These are phyloP conservation scores for Drosophila emarginata DNA, from an alignment of 2,888 invertebrate genomes.

Conservation along the genomic window DNA sequence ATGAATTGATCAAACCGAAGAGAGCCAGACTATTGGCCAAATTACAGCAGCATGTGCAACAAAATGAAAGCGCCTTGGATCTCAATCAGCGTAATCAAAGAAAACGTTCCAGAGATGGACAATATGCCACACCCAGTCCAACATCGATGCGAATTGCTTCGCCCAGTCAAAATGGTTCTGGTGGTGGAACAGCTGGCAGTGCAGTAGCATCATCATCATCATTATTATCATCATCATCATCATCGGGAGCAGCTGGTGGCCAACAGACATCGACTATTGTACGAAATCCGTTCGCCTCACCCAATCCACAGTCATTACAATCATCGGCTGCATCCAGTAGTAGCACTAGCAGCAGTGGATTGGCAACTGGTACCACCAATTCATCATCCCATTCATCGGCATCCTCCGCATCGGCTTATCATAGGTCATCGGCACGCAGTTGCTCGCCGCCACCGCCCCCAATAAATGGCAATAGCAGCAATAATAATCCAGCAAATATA, in stretches of 20 bases:
- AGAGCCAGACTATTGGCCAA: conserved; percentile 66
- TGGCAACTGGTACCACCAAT: conserved; percentile 21
- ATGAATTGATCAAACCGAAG: conserved; percentile 65
- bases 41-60: conserved; percentile 24
- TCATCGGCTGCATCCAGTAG: conserved; percentile 46
- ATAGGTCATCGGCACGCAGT: conserved; percentile 63
- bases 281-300: conserved; percentile 81
- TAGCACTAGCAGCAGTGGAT: conserved; percentile 29
- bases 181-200: neutral
- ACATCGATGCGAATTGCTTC: conserved; percentile 36
- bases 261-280: conserved; percentile 77
- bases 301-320: conserved; percentile 70
- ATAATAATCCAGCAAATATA: conserved; percentile 44
- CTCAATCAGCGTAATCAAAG: conserved; percentile 79
- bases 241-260: conserved; percentile 1
- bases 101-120: conserved; percentile 83
- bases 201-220: neutral
- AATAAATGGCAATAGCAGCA: conserved; percentile 33
- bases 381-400: conserved; percentile 27
- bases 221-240: no score
- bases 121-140: conserved; percentile 66
- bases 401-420: conserved; percentile 28
- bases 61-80: conserved; percentile 55
- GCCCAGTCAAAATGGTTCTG: neutral
- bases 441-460: conserved; percentile 61